Evolutionary conservation across 2,888 invertebrate species (phyloP).

Genomic region (Torymus aiolomorphi): DNA sequence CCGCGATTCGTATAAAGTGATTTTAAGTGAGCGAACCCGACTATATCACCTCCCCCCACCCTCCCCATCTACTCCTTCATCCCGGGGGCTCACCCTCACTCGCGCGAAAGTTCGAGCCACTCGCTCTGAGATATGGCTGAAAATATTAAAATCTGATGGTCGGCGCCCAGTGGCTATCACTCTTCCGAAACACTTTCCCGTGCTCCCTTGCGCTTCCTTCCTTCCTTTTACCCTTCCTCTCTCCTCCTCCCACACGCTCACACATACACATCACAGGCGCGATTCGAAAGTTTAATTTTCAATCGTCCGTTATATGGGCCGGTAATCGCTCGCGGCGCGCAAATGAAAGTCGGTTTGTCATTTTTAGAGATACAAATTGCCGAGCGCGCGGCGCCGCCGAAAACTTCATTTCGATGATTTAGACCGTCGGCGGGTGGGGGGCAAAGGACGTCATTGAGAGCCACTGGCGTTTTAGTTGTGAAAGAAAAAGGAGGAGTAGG

Average conservation of each 20-base stretch:
- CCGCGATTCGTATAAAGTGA: conserved; percentile 62
- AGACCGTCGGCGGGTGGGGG: not conserved
- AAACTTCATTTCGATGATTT: conserved; percentile 57
- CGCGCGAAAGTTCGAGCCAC: not conserved
- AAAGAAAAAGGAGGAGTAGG: not conserved
- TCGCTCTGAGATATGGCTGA: conserved; percentile 69
- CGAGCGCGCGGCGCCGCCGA: not conserved
- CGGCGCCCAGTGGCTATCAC: conserved; percentile 52
- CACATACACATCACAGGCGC: not conserved
- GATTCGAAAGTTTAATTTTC: conserved; percentile 51
- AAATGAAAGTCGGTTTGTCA: conserved; percentile 57
- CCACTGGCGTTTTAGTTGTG: conserved; percentile 25
- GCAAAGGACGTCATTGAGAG: not conserved
- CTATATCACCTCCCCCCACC: conserved; percentile 17
- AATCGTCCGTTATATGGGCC: conserved; percentile 46
- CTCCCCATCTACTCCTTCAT: not conserved
- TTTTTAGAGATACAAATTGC: conserved; percentile 58
- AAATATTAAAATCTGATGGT: conserved; percentile 71
- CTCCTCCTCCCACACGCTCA: not conserved
- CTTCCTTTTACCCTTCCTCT: not conserved
- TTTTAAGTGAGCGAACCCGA: conserved; percentile 67
- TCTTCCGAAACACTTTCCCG: conserved; percentile 39
- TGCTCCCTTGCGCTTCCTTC: conserved; percentile 1
- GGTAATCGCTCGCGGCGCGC: conserved; percentile 37
- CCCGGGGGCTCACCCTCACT: not conserved